Evolutionary conservation across 2,797 vertebrate species (phyloP), one percentile per base, ranked within the genome.

Genomic region (Aeoliscus strigatus): DNA sequence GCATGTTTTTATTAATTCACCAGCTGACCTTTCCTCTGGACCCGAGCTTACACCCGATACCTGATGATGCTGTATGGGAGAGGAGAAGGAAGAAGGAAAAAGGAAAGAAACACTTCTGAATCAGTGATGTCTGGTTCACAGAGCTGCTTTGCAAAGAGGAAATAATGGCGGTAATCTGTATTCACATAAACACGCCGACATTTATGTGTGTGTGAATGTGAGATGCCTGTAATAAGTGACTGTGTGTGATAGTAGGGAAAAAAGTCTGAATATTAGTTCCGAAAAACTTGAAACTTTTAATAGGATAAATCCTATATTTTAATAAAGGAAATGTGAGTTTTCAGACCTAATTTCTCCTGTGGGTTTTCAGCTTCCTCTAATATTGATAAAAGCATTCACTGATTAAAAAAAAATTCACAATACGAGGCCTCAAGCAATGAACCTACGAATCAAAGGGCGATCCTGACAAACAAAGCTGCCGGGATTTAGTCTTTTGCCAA

Each of bases 1-100:
- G 51, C 26, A 21, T 77, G 73, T 77, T 80, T 79, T 79, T 78
- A 79, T 78, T 75, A 79, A 84, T 79, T 81, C 79, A 66, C 73
- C 56, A 46, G 37, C 53, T 78, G 76, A 79, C 80, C 80, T 84
- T 82, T 74, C 45, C 40, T 54, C 27, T 12, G 51, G 64, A 73
- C 80, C 71, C 66, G 18, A 34, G 39, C 54, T 53, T 60, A 74
- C 61, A 64, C 63, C 73, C 53, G 65, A 73, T 68, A 63, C 56
- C 50, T 65, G 14, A 60, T 51, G 42, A 14, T 21, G 27, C 4
- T 45, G 56, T 45, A 12, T 24, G 39, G 56, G 54, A 27, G 38
- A 12, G 26, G 39, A 58, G 54, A 27, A 38, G 23, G 53, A 39
- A 18, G 7, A 39, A 9, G 40, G 15, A 33, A 40, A 49, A 12